Percentiles rank a stretch among this genome's conserved stretches.
Conservation (phyloP, 2,113 vertebrate genomes). For the Chlamydotis undulata region DNA sequence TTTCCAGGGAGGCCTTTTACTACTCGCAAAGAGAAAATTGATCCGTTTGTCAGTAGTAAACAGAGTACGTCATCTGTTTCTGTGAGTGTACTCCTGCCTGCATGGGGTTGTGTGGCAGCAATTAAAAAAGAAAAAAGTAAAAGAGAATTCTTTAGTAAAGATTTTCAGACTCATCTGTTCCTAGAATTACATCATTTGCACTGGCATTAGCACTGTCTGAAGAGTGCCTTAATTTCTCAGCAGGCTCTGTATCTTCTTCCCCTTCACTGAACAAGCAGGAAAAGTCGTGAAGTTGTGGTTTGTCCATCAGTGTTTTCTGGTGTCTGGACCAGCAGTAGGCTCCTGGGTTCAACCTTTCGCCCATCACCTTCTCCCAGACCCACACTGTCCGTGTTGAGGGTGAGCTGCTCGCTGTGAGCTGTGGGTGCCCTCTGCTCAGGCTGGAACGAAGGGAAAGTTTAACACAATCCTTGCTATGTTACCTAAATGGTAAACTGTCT, state of each 20-base stretch:
- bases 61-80: not conserved
- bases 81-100: not conserved
- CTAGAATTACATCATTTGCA: not conserved
- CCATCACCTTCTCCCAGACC: not conserved
- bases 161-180: not conserved
- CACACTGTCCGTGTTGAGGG: fast-evolving
- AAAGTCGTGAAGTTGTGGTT: not conserved
- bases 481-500: not conserved
- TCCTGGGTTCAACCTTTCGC: not conserved
- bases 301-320: not conserved
- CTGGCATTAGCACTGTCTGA: not conserved
- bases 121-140: not conserved
- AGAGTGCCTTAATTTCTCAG: not conserved
- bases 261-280: not conserved
- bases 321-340: not conserved
- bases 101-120: not conserved
- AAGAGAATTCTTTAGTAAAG: not conserved
- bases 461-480: not conserved
- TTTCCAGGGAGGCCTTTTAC: conserved; percentile 3
- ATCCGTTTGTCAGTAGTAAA: not conserved
- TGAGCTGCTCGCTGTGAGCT: not conserved
- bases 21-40: not conserved
- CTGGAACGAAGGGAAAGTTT: not conserved
- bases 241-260: not conserved
- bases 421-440: not conserved